Evolutionary conservation across 2,797 vertebrate genomes (phyloP), one percentile per base, ranked within the genome.

Genomic region (Sebastes steindachneri): DNA sequence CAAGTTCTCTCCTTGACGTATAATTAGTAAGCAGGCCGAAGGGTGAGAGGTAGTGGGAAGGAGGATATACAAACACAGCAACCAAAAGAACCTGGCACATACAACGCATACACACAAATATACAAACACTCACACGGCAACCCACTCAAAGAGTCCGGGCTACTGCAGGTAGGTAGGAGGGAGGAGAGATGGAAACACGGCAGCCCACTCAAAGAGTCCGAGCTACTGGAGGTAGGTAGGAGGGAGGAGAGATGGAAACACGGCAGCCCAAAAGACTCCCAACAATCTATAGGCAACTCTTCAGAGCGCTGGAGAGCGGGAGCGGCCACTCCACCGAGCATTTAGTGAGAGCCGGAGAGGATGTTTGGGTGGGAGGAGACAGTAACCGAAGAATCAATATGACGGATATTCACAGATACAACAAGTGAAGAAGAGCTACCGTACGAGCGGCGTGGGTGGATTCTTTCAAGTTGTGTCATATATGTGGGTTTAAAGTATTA

Each of bases 361-460:
- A 84, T 79, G 77, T 79, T 28, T 67, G 79, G 69, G 91, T 89
- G 71, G 90, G 88, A 89, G 79, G 63, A 68, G 53, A 73, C 2
- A 5, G 66, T 71, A 85, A 77, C 75, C 53, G 68, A 37, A 72
- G 82, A 80, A 71, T 29, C 66, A 68, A 48, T 9, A 60, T 33
- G 26, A 72, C 54, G 74, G 73, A 69, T n/a, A 55, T 33, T 62
- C 75, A 76, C 48, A 71, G 31, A 71, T 45, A 28, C 55, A 86
- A 33, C 79, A 72, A 57, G 35, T 59, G n/a, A 75, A 71, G 31
- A 72, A 54, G 21, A 86, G 67, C 69, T 55, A 28, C 37, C 67
- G 23, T 26, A 83, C 33, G 62, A 28, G 48, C 1, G 5, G 25
- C 75, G 75, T 83, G 79, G 77, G 74, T 57, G 67, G 72, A 86